phyloP scores from a whole-genome alignment of 2,888 invertebrate species.

The Cephus runcator region DNA sequence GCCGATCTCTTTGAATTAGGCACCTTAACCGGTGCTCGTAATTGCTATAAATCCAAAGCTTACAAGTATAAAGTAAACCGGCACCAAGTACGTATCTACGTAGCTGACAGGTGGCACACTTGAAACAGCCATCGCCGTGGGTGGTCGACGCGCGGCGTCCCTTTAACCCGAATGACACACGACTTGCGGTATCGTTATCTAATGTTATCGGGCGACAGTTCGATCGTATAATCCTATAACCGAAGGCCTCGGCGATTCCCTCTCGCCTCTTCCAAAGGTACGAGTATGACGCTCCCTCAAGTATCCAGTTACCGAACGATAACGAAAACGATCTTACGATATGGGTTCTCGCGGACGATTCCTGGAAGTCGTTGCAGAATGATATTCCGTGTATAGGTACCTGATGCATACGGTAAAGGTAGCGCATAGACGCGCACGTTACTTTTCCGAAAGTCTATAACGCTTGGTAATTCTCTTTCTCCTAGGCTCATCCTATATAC shows the following conservation, averaged over 20 bases:
- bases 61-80: neutral
- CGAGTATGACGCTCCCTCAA: neutral
- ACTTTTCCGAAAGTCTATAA: neutral
- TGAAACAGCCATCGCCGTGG: constrained; percentile 9
- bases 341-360: neutral
- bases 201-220: constrained; percentile 13
- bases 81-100: neutral
- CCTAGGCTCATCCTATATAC: neutral
- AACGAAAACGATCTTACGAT: neutral
- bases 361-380: neutral
- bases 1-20: neutral
- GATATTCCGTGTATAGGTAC: neutral
- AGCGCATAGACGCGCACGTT: neutral
- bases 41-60: neutral
- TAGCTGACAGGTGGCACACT: constrained; percentile 11
- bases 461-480: neutral
- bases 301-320: neutral
- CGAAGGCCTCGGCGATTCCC: neutral
- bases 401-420: neutral
- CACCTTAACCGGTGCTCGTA: neutral
- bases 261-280: neutral
- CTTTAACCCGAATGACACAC: constrained; percentile 8
- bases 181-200: constrained; percentile 15
- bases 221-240: constrained; percentile 2
- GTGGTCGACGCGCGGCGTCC: constrained; percentile 17